Base-by-base conservation (phyloP, 2,797 vertebrate species). In the Acestrorhynchus altus region DNA sequence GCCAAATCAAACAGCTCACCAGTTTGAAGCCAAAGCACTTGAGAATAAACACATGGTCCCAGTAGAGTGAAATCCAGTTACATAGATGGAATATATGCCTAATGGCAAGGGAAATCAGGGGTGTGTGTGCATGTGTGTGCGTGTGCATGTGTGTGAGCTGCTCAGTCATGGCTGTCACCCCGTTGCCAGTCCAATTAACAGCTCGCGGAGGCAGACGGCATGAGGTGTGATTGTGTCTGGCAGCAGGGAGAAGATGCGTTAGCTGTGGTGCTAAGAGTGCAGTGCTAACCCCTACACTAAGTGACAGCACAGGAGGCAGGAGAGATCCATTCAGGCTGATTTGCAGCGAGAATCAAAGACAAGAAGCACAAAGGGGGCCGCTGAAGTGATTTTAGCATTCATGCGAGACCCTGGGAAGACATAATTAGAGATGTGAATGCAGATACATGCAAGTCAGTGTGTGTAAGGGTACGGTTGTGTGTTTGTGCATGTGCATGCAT, bases 181-280 rank as follows among this genome's bases (percentile, higher is more conserved):
- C 1, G 12, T 39, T 39, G 46, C 57, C 64, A 31, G 64, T 76
- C 73, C 76, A 76, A 61, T 81, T 76, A 84, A 56, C 82, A 79
- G 73, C 39, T 57, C 13, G 44, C 20, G 20, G 1, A n/a, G 40
- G 51, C 59, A 75, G 74, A 44, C 65, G 24, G 35, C 39, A 61
- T 22, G 40, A 83, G 28, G 57, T 8, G 20, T 42, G 74, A 67
- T 66, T 24, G 47, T 68, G 24, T 69, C 49, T 49, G 71, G 60
- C 54, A 72, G 76, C 49, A 63, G 65, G 47, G 74, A 61, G 54
- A 72, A 7, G 40, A 49, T 74, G 67, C 47, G 69, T 56, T 78
- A 65, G 60, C 67, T 13, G 11, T 15, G 13, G 51, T 11, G 61
- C 26, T 74, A 12, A 56, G 20, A 49, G 18, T 8, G 31, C 77